These are phyloP conservation scores for Dromius quadrimaculatus DNA, from an alignment of 2,888 invertebrate species.

Conservation along the genomic window DNA sequence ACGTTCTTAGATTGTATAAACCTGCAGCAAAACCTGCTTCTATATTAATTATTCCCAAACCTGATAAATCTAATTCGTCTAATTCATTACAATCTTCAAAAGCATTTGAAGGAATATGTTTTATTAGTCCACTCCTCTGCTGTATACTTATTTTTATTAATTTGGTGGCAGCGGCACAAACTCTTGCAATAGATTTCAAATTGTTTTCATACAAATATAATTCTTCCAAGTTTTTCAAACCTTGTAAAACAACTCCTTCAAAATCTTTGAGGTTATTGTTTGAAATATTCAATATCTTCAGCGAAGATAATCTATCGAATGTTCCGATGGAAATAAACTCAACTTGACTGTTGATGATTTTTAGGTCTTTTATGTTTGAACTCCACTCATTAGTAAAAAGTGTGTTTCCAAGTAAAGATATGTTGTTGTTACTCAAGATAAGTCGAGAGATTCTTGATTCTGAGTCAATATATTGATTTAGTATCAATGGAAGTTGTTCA, in stretches of 20 bases:
- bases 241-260: conserved; percentile 1
- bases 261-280: conserved; percentile 1
- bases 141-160: neutral
- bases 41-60: neutral
- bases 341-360: neutral
- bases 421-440: neutral
- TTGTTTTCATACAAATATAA: neutral
- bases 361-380: neutral
- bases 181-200: neutral
- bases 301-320: neutral
- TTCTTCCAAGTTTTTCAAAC: neutral
- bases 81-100: neutral
- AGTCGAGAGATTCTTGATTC: neutral
- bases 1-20: conserved; percentile 1
- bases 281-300: neutral
- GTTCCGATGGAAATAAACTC: neutral
- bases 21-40: neutral
- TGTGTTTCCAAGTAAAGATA: neutral
- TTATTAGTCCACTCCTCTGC: neutral
- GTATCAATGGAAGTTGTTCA: neutral
- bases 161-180: conserved; percentile 3
- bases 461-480: neutral
- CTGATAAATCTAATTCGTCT: neutral
- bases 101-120: neutral
- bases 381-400: neutral